Conservation (phyloP, 2,888 invertebrate genomes). For the Petrolisthes cinctipes region DNA sequence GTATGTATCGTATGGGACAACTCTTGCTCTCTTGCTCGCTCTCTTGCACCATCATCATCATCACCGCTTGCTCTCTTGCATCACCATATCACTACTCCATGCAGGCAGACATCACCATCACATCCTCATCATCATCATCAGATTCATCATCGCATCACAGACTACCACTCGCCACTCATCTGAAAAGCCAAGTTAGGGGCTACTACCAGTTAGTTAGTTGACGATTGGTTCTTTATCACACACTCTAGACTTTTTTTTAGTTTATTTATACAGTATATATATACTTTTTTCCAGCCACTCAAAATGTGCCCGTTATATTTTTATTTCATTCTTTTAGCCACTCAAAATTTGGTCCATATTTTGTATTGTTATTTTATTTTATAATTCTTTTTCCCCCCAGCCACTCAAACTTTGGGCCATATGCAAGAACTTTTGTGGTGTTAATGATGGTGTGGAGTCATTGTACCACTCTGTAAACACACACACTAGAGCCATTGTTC, state of each 20-base stretch:
- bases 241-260: no score
- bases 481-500: no score
- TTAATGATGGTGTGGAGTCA: no score
- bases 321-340: no score
- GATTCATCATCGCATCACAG: slow-evolving; percentile 58
- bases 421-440: no score
- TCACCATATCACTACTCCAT: slow-evolving; percentile 39
- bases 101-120: slow-evolving; percentile 60
- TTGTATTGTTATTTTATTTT: no score
- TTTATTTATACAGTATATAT: background rate
- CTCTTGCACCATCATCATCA: no score
- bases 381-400: no score
- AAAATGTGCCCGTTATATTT: background rate
- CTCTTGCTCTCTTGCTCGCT: background rate
- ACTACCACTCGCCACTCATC: slow-evolving; percentile 62
- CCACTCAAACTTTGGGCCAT: no score
- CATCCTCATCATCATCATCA: slow-evolving; percentile 40
- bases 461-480: no score
- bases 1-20: background rate
- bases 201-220: slow-evolving; percentile 61
- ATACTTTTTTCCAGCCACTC: slow-evolving; percentile 51
- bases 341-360: no score
- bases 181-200: slow-evolving; percentile 65
- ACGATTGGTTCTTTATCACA: no score
- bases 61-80: slow-evolving; percentile 31